These are phyloP conservation scores for Sprattus sprattus DNA, from an alignment of 2,113 vertebrate genomes.

Conservation along the genomic window DNA sequence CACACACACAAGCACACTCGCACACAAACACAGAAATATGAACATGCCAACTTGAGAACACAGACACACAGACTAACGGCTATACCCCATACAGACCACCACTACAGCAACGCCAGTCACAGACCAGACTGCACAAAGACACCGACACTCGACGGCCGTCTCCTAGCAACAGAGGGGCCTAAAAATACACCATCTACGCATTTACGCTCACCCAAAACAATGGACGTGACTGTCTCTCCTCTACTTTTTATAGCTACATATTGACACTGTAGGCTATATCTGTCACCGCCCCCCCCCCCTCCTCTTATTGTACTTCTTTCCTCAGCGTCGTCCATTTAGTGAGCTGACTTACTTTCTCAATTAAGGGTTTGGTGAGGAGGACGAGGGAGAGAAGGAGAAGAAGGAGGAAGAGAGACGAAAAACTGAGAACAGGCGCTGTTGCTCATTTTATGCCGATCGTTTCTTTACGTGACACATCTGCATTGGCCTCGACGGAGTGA, in stretches of 20 bases:
- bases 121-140: conserved; percentile 49
- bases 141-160: conserved; percentile 58
- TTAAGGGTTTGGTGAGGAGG: neutral
- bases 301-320: conserved; percentile 19
- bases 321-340: neutral
- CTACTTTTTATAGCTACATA: conserved; percentile 44
- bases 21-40: conserved; percentile 28
- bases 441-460: neutral
- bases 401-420: neutral
- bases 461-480: neutral
- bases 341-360: neutral
- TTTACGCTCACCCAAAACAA: conserved; percentile 44
- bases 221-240: conserved; percentile 24
- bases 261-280: conserved; percentile 45
- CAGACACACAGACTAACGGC: conserved; percentile 28
- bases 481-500: neutral
- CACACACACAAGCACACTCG: conserved; percentile 33
- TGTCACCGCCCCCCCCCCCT: conserved; percentile 12
- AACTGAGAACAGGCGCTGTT: neutral
- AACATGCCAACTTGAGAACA: neutral
- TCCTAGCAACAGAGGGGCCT: conserved; percentile 72
- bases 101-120: conserved; percentile 16
- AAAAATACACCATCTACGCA: conserved; percentile 61
- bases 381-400: conserved; percentile 23
- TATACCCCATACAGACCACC: conserved; percentile 32